A percentile compares a stretch with the other conserved stretches of the same genome.
These are phyloP conservation scores for Coremacera marginata DNA, from an alignment of 2,888 invertebrate species.

Conservation along the genomic window DNA sequence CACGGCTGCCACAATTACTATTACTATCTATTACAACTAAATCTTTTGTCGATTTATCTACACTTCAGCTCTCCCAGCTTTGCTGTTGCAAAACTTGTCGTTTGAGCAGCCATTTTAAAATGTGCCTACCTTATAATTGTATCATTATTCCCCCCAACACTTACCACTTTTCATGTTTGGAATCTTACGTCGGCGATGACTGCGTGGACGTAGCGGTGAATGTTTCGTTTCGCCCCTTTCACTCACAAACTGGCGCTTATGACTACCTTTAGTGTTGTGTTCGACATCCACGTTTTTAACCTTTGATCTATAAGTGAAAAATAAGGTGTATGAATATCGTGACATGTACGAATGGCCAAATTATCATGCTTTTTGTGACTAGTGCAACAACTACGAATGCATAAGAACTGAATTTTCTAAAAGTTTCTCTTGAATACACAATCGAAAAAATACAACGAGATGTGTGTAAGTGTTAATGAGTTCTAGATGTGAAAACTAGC, in stretches of 20 bases:
- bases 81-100: too few relatives aligned
- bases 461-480: background rate
- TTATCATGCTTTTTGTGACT: constrained; percentile 9
- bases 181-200: constrained; percentile 45
- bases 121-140: too few relatives aligned
- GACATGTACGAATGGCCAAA: background rate
- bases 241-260: constrained; percentile 22
- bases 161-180: constrained; percentile 50
- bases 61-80: too few relatives aligned
- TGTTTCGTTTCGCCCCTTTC: constrained; percentile 40
- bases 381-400: constrained; percentile 38
- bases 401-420: background rate
- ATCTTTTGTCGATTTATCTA: too few relatives aligned
- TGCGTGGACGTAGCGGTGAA: constrained; percentile 32
- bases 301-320: background rate
- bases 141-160: constrained; percentile 13
- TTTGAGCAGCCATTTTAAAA: too few relatives aligned
- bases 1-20: too few relatives aligned
- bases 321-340: too few relatives aligned
- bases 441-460: too few relatives aligned
- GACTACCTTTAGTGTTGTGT: background rate
- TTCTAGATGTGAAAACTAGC: background rate
- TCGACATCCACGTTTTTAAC: background rate
- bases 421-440: constrained; percentile 7
- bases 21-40: too few relatives aligned